Percentiles rank a stretch among this genome's conserved stretches.
Conservation (phyloP, 2,888 invertebrate species). For the Malachius bipustulatus region DNA sequence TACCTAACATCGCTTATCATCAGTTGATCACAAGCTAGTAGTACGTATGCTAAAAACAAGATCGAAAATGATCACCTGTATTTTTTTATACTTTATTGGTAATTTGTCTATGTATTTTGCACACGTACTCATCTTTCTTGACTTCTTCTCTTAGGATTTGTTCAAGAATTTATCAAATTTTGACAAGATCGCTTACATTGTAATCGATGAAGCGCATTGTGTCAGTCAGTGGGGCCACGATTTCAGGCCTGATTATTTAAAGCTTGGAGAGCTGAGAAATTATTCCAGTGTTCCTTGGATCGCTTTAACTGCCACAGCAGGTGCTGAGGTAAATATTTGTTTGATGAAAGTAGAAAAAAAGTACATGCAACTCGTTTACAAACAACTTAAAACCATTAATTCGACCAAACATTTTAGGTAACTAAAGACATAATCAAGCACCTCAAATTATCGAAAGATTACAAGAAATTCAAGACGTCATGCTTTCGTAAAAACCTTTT, state of each 20-base stretch:
- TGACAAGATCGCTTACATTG: slow-evolving; percentile 74
- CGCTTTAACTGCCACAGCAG: slow-evolving; percentile 93
- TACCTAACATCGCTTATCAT: no score
- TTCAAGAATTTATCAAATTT: slow-evolving; percentile 58
- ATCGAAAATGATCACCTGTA: no score
- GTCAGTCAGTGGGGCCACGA: slow-evolving; percentile 99
- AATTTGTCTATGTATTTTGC: no score
- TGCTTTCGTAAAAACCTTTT: slow-evolving; percentile 87
- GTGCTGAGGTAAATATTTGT: slow-evolving; percentile 43
- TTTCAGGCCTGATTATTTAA: slow-evolving; percentile 89
- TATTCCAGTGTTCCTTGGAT: slow-evolving; percentile 69
- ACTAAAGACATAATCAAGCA: slow-evolving; percentile 67
- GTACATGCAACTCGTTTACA: not conserved
- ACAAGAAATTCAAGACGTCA: slow-evolving; percentile 59
- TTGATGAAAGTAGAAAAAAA: no score
- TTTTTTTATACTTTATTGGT: no score
- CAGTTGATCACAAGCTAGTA: no score
- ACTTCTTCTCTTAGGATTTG: no score
- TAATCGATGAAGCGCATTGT: slow-evolving; percentile 97
- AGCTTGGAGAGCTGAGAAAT: slow-evolving; percentile 59
- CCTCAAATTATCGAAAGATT: slow-evolving; percentile 42
- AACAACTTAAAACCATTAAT: not conserved
- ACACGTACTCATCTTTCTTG: no score
- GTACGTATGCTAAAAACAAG: no score
- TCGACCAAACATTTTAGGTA: slow-evolving; percentile 8